Base-by-base conservation (phyloP, 1,140 invertebrate species). In the Pachyrhynchus sulphureomaculatus region DNA sequence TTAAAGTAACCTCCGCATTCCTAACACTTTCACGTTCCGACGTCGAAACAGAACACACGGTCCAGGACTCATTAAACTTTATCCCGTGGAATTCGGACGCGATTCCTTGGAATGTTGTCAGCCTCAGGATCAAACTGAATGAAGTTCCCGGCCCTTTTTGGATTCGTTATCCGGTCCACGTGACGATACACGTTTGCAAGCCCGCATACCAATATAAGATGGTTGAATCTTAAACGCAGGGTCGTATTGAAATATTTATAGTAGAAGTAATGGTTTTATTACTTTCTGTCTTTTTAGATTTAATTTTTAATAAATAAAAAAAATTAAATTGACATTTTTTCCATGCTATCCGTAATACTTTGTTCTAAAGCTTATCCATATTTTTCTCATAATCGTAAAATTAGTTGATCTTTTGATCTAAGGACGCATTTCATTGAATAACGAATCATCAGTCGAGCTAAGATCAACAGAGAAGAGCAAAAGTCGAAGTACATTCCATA, bases 61-160 rank as follows among this genome's bases (percentile, higher is more conserved):
- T 15, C 41, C 18, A 15, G 15, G 41, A 49, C 29, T 52, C 49
- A 52, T 52, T 52, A 52, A 52, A 21, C 49, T 52, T 18, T 37
- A 36, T 52, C 33, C 49, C n/a, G 32, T 21, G 32, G 33, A 10
- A 52, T 52, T 20, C 20, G 13, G 33, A 52, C 20, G 49, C 15
- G 37, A 20, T 52, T 13, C 49, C n/a, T n/a, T 36, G 49, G 49
- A 52, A 52, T 52, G 49, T 52, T 15, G 45, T n/a, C 45, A n/a
- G 10, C 6, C 49, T 37, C 26, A 21, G n/a, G 33, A 13, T n/a
- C n/a, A 20, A 18, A 13, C 8, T 21, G 18, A 15, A 18, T 44
- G 18, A 20, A 21, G 41, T 20, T 10, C 18, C 32, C 49, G 32
- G 32, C 45, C 13, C 49, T 52, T 21, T 5, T 18, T 21, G 49